Evolutionary conservation across 2,888 invertebrate genomes (phyloP).

Genomic region (Drosophila multiciliata): DNA sequence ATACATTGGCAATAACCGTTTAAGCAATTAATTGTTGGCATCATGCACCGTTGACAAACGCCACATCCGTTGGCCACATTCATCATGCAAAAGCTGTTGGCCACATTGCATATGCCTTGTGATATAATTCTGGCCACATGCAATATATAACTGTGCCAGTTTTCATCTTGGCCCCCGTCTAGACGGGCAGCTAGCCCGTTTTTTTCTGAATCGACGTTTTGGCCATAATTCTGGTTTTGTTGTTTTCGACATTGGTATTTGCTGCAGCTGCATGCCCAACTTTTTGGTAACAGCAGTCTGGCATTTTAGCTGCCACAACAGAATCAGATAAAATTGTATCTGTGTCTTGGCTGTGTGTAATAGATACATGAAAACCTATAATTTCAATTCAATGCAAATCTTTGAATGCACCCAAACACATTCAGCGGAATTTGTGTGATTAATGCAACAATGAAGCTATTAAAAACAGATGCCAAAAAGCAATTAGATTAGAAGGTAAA

Average conservation of each 20-base stretch:
- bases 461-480: neutral
- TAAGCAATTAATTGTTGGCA: constrained; percentile 64
- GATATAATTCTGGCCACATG: constrained; percentile 70
- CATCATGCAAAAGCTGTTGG: constrained; percentile 48
- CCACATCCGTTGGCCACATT: constrained; percentile 60
- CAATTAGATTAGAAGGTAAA: neutral
- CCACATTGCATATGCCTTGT: constrained; percentile 45
- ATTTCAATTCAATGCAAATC: constrained; percentile 5
- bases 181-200: constrained; percentile 31
- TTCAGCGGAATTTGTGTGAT: constrained; percentile 1
- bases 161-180: constrained; percentile 9
- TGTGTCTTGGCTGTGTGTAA: constrained; percentile 17
- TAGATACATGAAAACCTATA: constrained; percentile 13
- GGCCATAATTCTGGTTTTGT: constrained; percentile 42
- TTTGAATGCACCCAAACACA: constrained; percentile 1
- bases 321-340: constrained; percentile 31
- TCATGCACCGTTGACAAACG: constrained; percentile 61
- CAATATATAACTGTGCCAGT: constrained; percentile 49
- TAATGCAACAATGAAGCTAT: neutral
- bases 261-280: constrained; percentile 55
- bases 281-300: constrained; percentile 9
- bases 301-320: constrained; percentile 23
- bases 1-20: constrained; percentile 72
- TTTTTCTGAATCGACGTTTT: constrained; percentile 24
- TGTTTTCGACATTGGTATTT: constrained; percentile 13